These are phyloP conservation scores for Sardinella longiceps DNA, from an alignment of 2,797 vertebrate genomes.

Conservation along the genomic window DNA sequence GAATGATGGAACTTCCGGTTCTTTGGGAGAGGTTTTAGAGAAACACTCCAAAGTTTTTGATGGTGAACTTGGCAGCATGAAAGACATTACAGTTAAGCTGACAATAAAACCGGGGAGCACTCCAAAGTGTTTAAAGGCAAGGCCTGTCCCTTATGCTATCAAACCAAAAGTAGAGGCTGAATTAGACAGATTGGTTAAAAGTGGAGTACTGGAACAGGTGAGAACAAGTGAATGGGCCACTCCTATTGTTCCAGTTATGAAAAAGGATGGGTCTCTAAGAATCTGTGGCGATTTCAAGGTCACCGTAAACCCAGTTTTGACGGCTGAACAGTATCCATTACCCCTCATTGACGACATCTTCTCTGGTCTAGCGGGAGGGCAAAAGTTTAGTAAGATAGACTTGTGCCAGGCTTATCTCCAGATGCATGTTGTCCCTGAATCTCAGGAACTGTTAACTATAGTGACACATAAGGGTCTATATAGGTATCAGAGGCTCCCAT, in stretches of 20 bases:
- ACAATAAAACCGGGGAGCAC: background rate
- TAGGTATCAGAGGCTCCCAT: conserved; percentile 33
- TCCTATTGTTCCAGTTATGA: conserved; percentile 34
- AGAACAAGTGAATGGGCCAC: conserved; percentile 36
- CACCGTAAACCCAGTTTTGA: conserved; percentile 38
- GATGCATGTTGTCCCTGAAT: conserved; percentile 35
- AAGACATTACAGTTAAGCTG: background rate
- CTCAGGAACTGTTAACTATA: conserved; percentile 24
- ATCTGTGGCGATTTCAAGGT: conserved; percentile 46
- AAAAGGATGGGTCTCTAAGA: conserved; percentile 29
- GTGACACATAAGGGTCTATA: conserved; percentile 40
- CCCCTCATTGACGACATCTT: conserved; percentile 31
- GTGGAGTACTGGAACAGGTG: conserved; percentile 20
- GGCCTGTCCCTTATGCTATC: conserved; percentile 27
- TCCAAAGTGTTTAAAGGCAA: background rate
- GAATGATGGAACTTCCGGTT: background rate
- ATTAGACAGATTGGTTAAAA: background rate
- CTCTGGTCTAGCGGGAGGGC: conserved; percentile 13
- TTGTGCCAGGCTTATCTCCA: conserved; percentile 35
- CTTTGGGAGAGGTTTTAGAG: background rate
- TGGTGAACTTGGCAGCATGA: background rate
- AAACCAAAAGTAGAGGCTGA: background rate
- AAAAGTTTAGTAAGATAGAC: conserved; percentile 38
- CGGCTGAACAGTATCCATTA: conserved; percentile 36
- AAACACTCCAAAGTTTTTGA: background rate